Evolutionary conservation across 2,888 invertebrate species (phyloP).

Genomic region (Drosophila falleni): DNA sequence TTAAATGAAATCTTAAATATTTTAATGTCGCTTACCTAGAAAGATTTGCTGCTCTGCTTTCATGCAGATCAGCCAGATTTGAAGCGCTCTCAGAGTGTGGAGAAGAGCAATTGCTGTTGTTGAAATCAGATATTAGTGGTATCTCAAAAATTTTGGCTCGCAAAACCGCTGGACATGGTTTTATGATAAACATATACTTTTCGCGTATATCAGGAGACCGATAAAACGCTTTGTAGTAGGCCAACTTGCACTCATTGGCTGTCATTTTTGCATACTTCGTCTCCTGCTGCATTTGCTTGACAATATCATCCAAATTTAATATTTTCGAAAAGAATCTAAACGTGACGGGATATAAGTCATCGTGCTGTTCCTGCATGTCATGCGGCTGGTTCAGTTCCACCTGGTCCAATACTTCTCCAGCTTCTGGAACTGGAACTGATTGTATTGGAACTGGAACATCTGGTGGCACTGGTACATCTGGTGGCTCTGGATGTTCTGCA

Average conservation of each 20-base stretch:
- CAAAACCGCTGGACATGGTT: slow-evolving; percentile 23
- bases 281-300: slow-evolving; percentile 41
- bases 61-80: slow-evolving; percentile 9
- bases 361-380: too few species aligned
- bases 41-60: slow-evolving; percentile 24
- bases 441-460: background rate
- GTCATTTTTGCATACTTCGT: slow-evolving; percentile 9
- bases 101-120: background rate
- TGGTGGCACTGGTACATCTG: background rate
- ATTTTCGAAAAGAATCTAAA: slow-evolving; percentile 34
- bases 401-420: background rate
- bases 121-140: slow-evolving; percentile 1
- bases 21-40: slow-evolving; percentile 12
- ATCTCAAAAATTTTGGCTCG: slow-evolving; percentile 30
- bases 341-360: slow-evolving; percentile 32
- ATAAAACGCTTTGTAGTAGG: slow-evolving; percentile 47
- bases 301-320: slow-evolving; percentile 38
- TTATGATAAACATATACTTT: slow-evolving; percentile 21
- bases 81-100: too few species aligned
- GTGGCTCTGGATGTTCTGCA: background rate
- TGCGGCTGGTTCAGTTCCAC: background rate
- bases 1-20: background rate
- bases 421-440: background rate
- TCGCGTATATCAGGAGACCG: slow-evolving; percentile 35
- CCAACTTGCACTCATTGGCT: slow-evolving; percentile 21